A percentile compares a stretch with the other conserved stretches of the same genome.
Conservation (phyloP, 1,140 invertebrate genomes). For the Maconellicoccus hirsutus region DNA sequence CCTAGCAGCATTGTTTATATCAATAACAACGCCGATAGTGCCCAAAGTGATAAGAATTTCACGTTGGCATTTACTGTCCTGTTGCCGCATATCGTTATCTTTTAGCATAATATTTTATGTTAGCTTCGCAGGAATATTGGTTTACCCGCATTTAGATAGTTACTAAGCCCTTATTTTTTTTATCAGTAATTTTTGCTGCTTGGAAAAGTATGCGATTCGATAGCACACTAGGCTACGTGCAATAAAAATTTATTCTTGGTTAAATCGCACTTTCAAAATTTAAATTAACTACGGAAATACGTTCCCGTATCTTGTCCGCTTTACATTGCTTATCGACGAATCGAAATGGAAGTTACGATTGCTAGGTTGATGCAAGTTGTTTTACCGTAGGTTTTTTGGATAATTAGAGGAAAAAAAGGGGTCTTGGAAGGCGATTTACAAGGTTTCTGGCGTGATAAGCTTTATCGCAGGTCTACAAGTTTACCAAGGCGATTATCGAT, state of each 20-base stretch:
- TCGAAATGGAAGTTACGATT: neutral
- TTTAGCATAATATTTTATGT: neutral
- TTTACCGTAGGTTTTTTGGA: neutral
- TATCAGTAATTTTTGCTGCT: slow-evolving; percentile 12
- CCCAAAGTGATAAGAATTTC: neutral
- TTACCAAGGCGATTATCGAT: no score
- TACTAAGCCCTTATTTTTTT: neutral
- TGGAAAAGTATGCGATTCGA: neutral
- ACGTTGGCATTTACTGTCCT: neutral
- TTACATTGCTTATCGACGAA: neutral
- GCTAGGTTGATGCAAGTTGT: no score
- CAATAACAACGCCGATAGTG: neutral
- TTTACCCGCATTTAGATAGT: slow-evolving; percentile 10
- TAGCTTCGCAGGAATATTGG: slow-evolving; percentile 11
- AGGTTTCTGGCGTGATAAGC: no score
- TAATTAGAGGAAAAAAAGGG: neutral
- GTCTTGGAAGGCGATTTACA: no score
- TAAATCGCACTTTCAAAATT: neutral
- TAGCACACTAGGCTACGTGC: neutral
- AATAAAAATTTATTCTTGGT: neutral
- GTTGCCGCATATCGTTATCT: neutral
- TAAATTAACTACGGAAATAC: neutral
- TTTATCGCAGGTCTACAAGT: no score
- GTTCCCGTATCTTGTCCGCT: slow-evolving; percentile 1
- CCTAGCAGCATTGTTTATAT: slow-evolving; percentile 5